Conservation (phyloP, 2,888 invertebrate genomes). For the Amphipyra tragopoginis region DNA sequence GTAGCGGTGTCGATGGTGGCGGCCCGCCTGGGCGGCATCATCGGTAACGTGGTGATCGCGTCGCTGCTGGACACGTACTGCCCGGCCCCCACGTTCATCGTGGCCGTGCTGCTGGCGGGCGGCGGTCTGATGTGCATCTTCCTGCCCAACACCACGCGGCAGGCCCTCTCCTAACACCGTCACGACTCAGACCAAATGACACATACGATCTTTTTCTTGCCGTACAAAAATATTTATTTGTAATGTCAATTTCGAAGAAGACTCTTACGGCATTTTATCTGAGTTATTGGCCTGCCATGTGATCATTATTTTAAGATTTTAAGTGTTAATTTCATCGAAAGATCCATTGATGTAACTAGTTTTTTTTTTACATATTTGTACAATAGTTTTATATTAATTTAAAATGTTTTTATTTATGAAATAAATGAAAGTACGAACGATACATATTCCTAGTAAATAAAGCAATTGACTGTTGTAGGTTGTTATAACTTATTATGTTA, state of each 20-base stretch:
- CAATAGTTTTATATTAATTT: constrained; percentile 75
- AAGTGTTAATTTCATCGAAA: constrained; percentile 66
- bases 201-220: constrained; percentile 30
- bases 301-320: constrained; percentile 55
- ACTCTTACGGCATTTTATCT: constrained; percentile 46
- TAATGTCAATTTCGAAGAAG: constrained; percentile 49
- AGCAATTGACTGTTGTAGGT: constrained; percentile 72
- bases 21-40: constrained; percentile 96
- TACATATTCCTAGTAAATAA: constrained; percentile 60
- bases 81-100: constrained; percentile 97
- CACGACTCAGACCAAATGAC: constrained; percentile 27
- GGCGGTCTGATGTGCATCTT: constrained; percentile 96
- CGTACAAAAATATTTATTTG: constrained; percentile 47
- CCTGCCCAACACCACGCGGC: constrained; percentile 96
- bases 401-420: constrained; percentile 71
- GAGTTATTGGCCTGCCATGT: constrained; percentile 61
- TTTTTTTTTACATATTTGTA: constrained; percentile 76
- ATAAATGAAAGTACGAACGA: constrained; percentile 65
- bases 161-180: constrained; percentile 90
- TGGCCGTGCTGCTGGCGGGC: constrained; percentile 95
- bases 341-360: constrained; percentile 76
- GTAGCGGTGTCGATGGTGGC: constrained; percentile 97
- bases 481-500: constrained; percentile 65
- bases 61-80: constrained; percentile 96
- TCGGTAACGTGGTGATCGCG: constrained; percentile 96